phyloP scores from a whole-genome alignment of 2,113 vertebrate species.

The Leptosomus discolor region DNA sequence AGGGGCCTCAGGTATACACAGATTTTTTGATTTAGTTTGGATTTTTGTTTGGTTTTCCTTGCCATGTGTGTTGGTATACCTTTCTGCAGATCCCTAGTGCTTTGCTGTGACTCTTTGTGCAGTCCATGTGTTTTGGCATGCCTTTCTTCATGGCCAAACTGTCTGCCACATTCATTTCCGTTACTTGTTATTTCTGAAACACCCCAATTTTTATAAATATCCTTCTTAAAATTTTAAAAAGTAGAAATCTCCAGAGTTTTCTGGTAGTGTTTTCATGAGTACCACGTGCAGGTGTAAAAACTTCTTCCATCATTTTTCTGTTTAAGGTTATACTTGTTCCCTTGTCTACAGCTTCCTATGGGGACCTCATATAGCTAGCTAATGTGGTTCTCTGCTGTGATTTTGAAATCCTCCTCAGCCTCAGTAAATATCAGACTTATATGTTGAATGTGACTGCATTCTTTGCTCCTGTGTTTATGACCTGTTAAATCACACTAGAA shows the following conservation, averaged over 20 bases:
- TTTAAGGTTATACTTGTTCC: background rate
- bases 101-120: background rate
- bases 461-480: background rate
- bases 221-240: background rate
- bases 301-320: background rate
- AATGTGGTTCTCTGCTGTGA: background rate
- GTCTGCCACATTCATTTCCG: rapidly evolving
- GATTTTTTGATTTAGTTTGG: no score
- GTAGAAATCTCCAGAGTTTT: background rate
- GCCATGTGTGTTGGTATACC: background rate
- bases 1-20: background rate
- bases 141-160: background rate
- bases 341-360: background rate
- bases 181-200: background rate
- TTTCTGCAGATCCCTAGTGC: background rate
- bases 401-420: background rate
- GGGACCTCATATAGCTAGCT: background rate
- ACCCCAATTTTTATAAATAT: background rate
- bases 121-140: background rate
- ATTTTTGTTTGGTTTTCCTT: background rate
- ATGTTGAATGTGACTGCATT: background rate
- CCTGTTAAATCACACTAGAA: background rate
- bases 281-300: background rate
- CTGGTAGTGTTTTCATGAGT: background rate
- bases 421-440: background rate